Conservation (phyloP, 2,113 vertebrate species). For the Onychorhynchus coronatus region DNA sequence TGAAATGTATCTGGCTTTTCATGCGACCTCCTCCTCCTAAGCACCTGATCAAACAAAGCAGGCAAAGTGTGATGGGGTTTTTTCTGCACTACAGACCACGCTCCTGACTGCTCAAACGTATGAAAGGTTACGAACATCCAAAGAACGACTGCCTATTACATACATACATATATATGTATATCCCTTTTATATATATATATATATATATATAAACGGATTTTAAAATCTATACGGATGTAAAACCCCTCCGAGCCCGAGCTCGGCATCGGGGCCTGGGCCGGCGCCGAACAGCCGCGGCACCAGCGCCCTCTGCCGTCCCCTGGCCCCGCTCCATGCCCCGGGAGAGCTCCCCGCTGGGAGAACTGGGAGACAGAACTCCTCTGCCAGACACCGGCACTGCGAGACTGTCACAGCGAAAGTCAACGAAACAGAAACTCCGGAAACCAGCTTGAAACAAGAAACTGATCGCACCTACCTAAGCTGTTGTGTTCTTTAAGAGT, state of each 20-base stretch:
- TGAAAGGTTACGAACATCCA: neutral
- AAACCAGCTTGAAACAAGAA: conserved; percentile 59
- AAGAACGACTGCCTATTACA: neutral
- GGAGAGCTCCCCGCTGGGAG: neutral
- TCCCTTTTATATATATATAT: too few relatives aligned
- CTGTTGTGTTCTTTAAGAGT: conserved; percentile 96
- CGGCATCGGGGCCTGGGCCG: neutral
- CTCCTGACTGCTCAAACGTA: neutral
- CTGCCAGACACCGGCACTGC: neutral
- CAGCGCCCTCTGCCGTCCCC: conserved; percentile 65
- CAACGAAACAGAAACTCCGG: neutral
- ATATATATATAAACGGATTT: neutral
- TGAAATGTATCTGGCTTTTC: neutral
- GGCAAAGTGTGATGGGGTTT: neutral
- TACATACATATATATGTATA: accelerated
- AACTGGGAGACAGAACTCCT: neutral
- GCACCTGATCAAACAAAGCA: neutral
- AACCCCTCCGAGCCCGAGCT: neutral
- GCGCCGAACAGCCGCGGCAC: neutral
- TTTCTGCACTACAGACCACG: neutral
- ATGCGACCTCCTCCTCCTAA: neutral
- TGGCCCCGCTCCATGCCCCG: neutral
- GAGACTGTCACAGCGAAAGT: neutral
- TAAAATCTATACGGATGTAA: accelerated
- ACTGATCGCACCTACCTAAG: conserved; percentile 86